A percentile compares a stretch with the other conserved stretches of the same genome.
These are phyloP conservation scores for Rhopalosiphum nymphaeae DNA, from an alignment of 2,888 invertebrate species.

Conservation along the genomic window DNA sequence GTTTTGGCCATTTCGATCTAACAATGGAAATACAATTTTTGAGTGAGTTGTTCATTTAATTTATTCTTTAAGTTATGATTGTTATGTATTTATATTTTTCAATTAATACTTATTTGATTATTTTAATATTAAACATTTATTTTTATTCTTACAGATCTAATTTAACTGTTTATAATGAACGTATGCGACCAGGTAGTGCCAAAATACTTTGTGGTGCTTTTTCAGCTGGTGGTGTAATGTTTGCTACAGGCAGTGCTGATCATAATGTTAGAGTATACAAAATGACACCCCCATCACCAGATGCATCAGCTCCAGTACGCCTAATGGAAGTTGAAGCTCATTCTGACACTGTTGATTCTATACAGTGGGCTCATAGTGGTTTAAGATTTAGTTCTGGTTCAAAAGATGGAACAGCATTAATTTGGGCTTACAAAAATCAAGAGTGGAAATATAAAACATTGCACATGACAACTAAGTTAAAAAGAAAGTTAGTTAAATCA, in stretches of 20 bases:
- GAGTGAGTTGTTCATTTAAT: slow-evolving; percentile 56
- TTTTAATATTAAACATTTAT: neutral
- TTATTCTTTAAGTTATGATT: neutral
- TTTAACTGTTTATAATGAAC: slow-evolving; percentile 92
- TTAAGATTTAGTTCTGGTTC: slow-evolving; percentile 93
- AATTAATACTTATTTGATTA: neutral
- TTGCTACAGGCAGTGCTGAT: slow-evolving; percentile 95
- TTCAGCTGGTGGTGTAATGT: slow-evolving; percentile 88
- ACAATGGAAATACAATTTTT: slow-evolving; percentile 60
- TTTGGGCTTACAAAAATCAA: slow-evolving; percentile 92
- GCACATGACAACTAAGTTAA: slow-evolving; percentile 77
- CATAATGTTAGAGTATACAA: slow-evolving; percentile 94
- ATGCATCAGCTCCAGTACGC: slow-evolving; percentile 79
- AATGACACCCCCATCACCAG: slow-evolving; percentile 75
- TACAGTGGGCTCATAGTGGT: slow-evolving; percentile 93
- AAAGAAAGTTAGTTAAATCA: slow-evolving; percentile 43
- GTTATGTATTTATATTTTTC: neutral
- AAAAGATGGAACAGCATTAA: slow-evolving; percentile 93
- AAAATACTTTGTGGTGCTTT: slow-evolving; percentile 96
- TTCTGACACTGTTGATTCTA: slow-evolving; percentile 92
- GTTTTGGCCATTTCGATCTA: slow-evolving; percentile 85
- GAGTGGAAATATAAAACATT: slow-evolving; percentile 88
- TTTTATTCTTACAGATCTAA: slow-evolving; percentile 76
- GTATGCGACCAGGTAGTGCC: slow-evolving; percentile 88
- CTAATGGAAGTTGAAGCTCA: slow-evolving; percentile 86